These are phyloP conservation scores for Palythoa heliodiscus DNA, from an alignment of 92 coral and sea anemone genomes.

Conservation along the genomic window DNA sequence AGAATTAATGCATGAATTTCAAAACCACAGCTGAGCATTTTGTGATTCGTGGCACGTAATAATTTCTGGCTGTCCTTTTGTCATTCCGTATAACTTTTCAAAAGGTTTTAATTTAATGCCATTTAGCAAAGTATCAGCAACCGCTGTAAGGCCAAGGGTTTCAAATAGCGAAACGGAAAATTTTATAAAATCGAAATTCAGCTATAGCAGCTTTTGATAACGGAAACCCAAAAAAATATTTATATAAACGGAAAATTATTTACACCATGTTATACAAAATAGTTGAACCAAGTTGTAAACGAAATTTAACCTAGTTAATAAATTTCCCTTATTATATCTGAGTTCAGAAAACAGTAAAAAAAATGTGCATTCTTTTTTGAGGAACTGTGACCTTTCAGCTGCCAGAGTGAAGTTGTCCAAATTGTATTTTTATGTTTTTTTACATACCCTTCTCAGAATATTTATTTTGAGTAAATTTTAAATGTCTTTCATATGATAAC, in stretches of 20 bases:
- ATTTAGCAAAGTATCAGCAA: slow-evolving; percentile 1
- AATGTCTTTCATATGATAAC: background rate
- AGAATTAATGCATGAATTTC: background rate
- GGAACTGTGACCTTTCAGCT: background rate
- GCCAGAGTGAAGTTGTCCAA: background rate
- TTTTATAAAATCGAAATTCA: background rate
- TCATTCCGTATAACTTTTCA: background rate
- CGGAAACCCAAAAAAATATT: background rate
- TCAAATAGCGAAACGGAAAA: background rate
- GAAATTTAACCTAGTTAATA: too few species aligned
- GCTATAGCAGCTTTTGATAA: background rate
- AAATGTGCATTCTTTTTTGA: too few species aligned
- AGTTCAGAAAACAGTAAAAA: too few species aligned
- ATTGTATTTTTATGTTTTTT: background rate
- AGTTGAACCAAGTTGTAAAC: too few species aligned
- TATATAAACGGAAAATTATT: too few species aligned
- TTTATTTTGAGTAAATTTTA: background rate
- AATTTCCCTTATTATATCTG: too few species aligned
- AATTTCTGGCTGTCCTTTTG: slow-evolving; percentile 22
- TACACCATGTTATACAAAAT: too few species aligned
- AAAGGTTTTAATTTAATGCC: background rate
- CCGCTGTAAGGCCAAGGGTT: background rate
- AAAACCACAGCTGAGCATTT: background rate
- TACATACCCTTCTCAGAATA: background rate
- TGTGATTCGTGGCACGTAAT: background rate